Conservation (phyloP, 2,888 invertebrate genomes). For the Aproaerema taeniolella region DNA sequence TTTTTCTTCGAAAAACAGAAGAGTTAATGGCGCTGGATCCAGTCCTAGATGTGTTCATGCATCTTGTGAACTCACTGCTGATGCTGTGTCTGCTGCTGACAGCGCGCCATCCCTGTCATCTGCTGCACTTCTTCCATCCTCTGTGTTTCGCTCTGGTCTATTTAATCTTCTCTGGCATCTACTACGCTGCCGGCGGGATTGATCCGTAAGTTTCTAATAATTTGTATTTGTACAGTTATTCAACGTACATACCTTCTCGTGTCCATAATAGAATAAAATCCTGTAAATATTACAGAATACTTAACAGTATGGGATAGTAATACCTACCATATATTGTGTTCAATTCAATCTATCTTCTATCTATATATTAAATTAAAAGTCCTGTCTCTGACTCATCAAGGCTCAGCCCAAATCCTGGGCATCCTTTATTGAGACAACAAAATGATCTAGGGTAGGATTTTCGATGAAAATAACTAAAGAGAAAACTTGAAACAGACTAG, state of each 20-base stretch:
- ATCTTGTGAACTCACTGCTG: slow-evolving; percentile 82
- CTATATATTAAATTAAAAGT: background rate
- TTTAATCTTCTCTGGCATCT: slow-evolving; percentile 82
- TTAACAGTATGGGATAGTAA: background rate
- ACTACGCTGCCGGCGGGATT: slow-evolving; percentile 83
- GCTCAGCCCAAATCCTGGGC: too few relatives aligned
- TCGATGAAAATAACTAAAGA: too few relatives aligned
- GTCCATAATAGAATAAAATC: background rate
- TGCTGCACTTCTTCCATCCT: slow-evolving; percentile 77
- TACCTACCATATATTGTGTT: background rate
- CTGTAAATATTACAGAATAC: background rate
- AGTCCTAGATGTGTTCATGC: slow-evolving; percentile 54
- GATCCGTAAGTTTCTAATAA: slow-evolving; percentile 80
- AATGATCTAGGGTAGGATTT: too few relatives aligned
- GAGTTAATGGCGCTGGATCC: slow-evolving; percentile 39
- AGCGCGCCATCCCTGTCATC: slow-evolving; percentile 83
- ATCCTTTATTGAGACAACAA: too few relatives aligned
- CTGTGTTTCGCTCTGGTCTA: slow-evolving; percentile 80
- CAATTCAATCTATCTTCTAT: background rate
- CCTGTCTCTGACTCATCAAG: too few relatives aligned
- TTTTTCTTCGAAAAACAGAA: too few relatives aligned
- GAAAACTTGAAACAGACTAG: too few relatives aligned
- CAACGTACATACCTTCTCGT: background rate
- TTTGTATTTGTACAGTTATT: too few relatives aligned
- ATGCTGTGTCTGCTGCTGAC: slow-evolving; percentile 84